phyloP scores from a whole-genome alignment of 2,797 vertebrate genomes.

The Syngnathus rostellatus region DNA sequence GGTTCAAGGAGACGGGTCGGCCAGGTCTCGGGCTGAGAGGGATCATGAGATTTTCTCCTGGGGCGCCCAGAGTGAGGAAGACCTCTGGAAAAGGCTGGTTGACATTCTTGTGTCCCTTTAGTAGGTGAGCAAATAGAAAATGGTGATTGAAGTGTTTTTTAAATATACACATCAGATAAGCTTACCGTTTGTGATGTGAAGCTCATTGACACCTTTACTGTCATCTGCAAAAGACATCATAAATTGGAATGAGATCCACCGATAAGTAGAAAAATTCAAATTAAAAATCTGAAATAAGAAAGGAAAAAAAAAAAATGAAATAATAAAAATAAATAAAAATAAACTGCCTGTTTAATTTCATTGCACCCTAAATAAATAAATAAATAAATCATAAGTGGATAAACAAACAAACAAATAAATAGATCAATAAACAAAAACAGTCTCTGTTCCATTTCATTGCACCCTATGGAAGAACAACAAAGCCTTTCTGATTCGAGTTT shows the following conservation, averaged over 20 bases:
- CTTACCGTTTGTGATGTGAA: constrained; percentile 61
- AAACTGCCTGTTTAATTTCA: too few relatives aligned
- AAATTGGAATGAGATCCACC: neutral
- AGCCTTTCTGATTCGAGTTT: too few relatives aligned
- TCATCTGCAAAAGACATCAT: constrained; percentile 41
- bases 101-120: constrained; percentile 30
- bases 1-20: constrained; percentile 52
- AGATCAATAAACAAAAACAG: too few relatives aligned
- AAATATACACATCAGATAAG: neutral
- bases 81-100: constrained; percentile 57
- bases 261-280: too few relatives aligned
- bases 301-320: too few relatives aligned
- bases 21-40: constrained; percentile 51
- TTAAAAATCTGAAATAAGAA: too few relatives aligned
- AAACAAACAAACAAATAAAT: too few relatives aligned
- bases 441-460: too few relatives aligned
- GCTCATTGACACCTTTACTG: constrained; percentile 62
- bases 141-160: neutral
- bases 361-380: too few relatives aligned
- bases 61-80: constrained; percentile 62
- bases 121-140: neutral
- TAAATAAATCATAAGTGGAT: too few relatives aligned
- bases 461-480: too few relatives aligned
- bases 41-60: constrained; percentile 58
- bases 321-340: too few relatives aligned